Base-by-base conservation (phyloP, 2,113 vertebrate species). In the Eonycteris spelaea region DNA sequence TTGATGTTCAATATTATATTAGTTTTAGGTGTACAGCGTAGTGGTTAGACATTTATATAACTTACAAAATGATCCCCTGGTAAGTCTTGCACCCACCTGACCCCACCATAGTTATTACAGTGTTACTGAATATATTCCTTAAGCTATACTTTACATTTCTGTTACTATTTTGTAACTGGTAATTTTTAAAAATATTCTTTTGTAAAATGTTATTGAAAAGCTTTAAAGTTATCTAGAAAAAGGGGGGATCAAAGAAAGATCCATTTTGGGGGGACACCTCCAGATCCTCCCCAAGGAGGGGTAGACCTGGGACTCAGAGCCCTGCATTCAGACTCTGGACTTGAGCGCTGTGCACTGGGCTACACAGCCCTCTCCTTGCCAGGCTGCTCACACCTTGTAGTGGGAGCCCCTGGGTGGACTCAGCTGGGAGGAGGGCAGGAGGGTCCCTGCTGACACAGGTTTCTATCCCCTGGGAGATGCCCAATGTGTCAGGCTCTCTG, bases 121-220 rank as follows among this genome's bases (percentile, higher is more conserved):
- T 28, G 15, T 57, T 57, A 80, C 57, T 40, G 14, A 57, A 22
- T 28, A 59, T 40, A 80, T 80, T 59, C 35, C 35, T 24, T 57
- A 24, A 28, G 22, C 7, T 80, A 7, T 40, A 79, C n/a, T 13
- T 78, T 78, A 78, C 22, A 55, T 57, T n/a, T 24, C 22, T 7
- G 14, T 38, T 24, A 57, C 35, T 59, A 40, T 57, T 59, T 40
- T 80, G 24, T 59, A 80, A 38, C n/a, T 80, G 28, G n/a, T n/a
- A 59, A 80, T 59, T 38, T 80, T 55, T 18, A 5, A 55, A 19
- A n/a, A 63, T 48, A 5, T 65, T 53, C 21, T 18, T 59, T 16
- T 7, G 45, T 74, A 90, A 78, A 55, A 90, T 30, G 67, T 90
- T 79, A 90, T 68, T 68, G 67, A 45, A 87, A 87, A 87, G 7